Conservation (phyloP, 2,113 vertebrate genomes). For the Caranx melampygus region DNA sequence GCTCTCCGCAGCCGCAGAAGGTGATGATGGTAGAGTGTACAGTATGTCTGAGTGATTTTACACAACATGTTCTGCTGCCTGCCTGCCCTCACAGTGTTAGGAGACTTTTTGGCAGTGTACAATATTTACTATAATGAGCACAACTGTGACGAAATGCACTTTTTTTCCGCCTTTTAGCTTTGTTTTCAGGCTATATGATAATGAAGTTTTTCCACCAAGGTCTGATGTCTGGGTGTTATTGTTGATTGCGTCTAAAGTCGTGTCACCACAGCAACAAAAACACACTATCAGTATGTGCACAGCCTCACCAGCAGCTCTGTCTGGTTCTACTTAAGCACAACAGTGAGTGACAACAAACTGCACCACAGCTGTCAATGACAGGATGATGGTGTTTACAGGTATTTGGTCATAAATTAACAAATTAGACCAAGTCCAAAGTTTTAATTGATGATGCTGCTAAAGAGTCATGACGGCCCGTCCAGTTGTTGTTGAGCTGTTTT, state of each 20-base stretch:
- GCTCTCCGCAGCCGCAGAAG: constrained; percentile 29
- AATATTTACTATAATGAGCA: constrained; percentile 38
- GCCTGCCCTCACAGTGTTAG: constrained; percentile 1
- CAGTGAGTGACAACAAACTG: not conserved
- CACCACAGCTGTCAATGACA: too few species aligned
- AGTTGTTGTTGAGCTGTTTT: not conserved
- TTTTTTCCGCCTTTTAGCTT: not conserved
- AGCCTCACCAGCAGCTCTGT: not conserved
- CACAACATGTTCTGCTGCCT: constrained; percentile 40
- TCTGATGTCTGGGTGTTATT: constrained; percentile 1
- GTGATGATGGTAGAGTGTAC: constrained; percentile 30
- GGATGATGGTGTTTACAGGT: too few species aligned
- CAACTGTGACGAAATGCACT: not conserved
- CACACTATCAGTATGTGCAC: not conserved
- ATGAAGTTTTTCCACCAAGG: not conserved
- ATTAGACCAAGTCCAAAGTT: too few species aligned
- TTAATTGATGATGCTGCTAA: too few species aligned
- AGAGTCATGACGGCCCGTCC: not conserved
- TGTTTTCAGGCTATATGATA: constrained; percentile 2
- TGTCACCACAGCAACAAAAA: not conserved
- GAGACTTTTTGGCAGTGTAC: constrained; percentile 24
- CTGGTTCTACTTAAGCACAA: not conserved
- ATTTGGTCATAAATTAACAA: too few species aligned
- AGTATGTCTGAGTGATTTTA: constrained; percentile 32
- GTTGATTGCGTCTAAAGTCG: not conserved